Base-by-base conservation (phyloP, 2,113 vertebrate species). In the Pandion haliaetus region DNA sequence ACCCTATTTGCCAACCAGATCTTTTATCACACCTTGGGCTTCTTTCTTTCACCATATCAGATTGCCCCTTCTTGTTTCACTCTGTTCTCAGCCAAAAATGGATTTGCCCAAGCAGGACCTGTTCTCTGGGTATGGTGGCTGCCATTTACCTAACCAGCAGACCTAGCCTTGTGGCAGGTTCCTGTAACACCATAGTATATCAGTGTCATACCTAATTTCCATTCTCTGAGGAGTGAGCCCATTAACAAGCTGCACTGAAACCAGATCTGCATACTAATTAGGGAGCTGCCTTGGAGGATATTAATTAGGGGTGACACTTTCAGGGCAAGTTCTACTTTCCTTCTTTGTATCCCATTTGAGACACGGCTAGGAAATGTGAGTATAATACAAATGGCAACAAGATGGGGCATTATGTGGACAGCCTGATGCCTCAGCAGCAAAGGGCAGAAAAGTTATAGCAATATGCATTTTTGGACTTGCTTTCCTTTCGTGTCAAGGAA, bases 251-350 rank as follows among this genome's bases (percentile, higher is more conserved):
- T 83, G 91, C 94, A 95, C 96, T 91, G 94, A 96, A 97, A 97
- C 67, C 86, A 81, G 82, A 92, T 94, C 97, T 96, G 97, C 98
- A 98, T 98, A 55, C 94, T 97, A 98, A 98, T 98, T 97, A 98
- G 92, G 72, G 81, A 95, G 81, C 87, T 95, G 96, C 96, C 95
- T 98, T 61, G 45, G 93, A 97, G 96, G 98, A 98, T 98, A 97
- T 97, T 98, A 98, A 98, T 98, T 98, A 98, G 96, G 97, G 96
- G 90, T 98, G 98, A 98, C 98, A 98, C 97, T 98, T 98, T 94
- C 97, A 97, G 98, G 96, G 95, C 94, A 98, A 97, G 82, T 97
- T 97, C 97, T 94, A 95, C 91, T 97, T 96, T 97, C 88, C 88
- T 94, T 97, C 83, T 93, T 91, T 69, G 34, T 93, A 97, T 96